A percentile compares a stretch with the other conserved stretches of the same genome.
phyloP scores from a whole-genome alignment of 2,888 invertebrate species.

The Epiblema foenella region DNA sequence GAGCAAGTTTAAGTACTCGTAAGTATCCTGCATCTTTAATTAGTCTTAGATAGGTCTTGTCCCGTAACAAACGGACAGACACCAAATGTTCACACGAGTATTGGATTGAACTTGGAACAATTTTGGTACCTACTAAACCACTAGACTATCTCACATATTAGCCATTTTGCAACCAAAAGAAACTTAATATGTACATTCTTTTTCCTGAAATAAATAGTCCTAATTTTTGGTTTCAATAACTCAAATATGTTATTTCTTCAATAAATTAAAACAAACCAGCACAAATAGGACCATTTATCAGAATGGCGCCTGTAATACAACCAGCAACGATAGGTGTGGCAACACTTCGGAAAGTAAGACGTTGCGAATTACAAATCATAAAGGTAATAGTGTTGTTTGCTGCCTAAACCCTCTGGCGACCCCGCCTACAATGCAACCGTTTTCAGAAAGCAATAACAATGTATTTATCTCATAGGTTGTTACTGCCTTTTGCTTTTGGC shows the following conservation, averaged over 20 bases:
- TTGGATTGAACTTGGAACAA: not conserved
- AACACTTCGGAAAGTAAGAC: constrained; percentile 57
- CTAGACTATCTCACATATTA: no score
- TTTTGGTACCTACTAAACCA: not conserved
- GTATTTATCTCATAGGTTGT: not conserved
- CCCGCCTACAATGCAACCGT: constrained; percentile 1
- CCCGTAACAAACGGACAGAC: not conserved
- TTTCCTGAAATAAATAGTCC: no score
- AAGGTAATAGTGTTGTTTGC: constrained; percentile 28
- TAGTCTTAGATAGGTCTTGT: not conserved
- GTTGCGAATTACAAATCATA: constrained; percentile 57
- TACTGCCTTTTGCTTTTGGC: constrained; percentile 9
- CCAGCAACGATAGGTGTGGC: not conserved
- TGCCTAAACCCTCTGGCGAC: constrained; percentile 31
- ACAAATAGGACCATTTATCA: not conserved
- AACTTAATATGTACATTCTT: no score
- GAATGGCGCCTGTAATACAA: not conserved
- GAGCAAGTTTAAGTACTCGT: no score
- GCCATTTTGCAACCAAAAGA: no score
- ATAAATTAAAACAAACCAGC: not conserved
- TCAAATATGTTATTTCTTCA: not conserved
- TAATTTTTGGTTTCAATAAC: no score
- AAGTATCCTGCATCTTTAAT: no score
- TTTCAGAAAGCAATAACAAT: constrained; percentile 12
- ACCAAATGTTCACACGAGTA: not conserved